Conservation (phyloP, 2,113 vertebrate species). For the Cyrtonyx montezumae region DNA sequence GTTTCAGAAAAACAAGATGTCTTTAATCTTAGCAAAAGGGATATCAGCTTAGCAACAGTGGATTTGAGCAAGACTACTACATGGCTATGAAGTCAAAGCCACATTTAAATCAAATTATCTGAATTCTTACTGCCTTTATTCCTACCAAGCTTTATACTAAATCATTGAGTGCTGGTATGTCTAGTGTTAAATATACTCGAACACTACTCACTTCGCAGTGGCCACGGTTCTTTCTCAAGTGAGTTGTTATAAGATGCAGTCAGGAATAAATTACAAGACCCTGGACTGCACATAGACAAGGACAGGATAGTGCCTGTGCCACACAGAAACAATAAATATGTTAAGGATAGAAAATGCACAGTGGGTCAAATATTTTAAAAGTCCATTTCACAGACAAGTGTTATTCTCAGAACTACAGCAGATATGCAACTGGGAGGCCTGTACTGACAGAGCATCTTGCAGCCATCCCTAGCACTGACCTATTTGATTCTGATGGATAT, state of each 20-base stretch:
- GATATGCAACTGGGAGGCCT: neutral
- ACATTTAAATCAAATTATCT: conserved; percentile 66
- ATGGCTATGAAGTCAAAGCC: conserved; percentile 43
- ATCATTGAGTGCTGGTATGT: conserved; percentile 42
- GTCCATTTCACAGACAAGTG: neutral
- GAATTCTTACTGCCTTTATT: conserved; percentile 57
- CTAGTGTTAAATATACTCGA: conserved; percentile 40
- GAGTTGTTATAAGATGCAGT: neutral
- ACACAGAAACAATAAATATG: neutral
- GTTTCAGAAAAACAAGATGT: conserved; percentile 42
- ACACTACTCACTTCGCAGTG: neutral
- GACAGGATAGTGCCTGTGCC: neutral
- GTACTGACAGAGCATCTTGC: neutral
- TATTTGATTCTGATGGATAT: neutral
- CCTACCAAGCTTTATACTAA: conserved; percentile 58
- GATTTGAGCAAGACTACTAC: conserved; percentile 10
- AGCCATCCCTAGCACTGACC: neutral
- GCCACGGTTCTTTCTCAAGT: neutral
- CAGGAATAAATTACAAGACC: neutral
- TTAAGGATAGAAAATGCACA: neutral
- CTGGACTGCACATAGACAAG: neutral
- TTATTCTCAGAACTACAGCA: neutral
- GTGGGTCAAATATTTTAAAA: neutral
- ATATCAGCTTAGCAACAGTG: conserved; percentile 30
- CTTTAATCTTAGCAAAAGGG: conserved; percentile 43